phyloP scores from a whole-genome alignment of 1,140 invertebrate species.

The Mylabris phalerata region DNA sequence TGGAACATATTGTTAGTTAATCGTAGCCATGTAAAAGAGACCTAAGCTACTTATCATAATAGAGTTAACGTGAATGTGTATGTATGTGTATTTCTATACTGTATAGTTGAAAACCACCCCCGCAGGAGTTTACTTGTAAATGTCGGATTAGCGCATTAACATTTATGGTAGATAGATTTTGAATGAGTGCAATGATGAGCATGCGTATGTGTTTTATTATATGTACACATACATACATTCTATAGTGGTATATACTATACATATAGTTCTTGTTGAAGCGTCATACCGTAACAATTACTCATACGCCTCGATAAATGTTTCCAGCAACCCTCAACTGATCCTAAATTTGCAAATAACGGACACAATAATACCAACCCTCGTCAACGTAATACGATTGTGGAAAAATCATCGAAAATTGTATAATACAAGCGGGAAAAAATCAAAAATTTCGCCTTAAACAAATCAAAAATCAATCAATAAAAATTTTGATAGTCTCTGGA shows the following conservation, averaged over 20 bases:
- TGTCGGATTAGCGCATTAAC: slow-evolving; percentile 38
- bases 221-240: slow-evolving; percentile 10
- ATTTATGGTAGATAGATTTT: slow-evolving; percentile 35
- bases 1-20: slow-evolving; percentile 11
- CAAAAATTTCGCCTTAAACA: too few species aligned
- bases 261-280: slow-evolving; percentile 17
- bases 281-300: slow-evolving; percentile 36
- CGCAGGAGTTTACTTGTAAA: slow-evolving; percentile 31
- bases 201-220: slow-evolving; percentile 27
- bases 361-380: too few species aligned
- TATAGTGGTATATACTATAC: neutral
- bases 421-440: too few species aligned
- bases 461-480: too few species aligned
- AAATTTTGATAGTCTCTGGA: too few species aligned
- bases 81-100: too few species aligned
- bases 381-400: too few species aligned
- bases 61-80: slow-evolving; percentile 1
- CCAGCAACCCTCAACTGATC: slow-evolving; percentile 10
- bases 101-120: slow-evolving; percentile 5
- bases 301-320: slow-evolving; percentile 30
- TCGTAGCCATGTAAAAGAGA: slow-evolving; percentile 7
- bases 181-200: slow-evolving; percentile 32
- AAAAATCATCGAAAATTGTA: too few species aligned
- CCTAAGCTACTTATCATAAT: slow-evolving; percentile 16
- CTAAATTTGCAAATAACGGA: too few species aligned